phyloP scores from a whole-genome alignment of 2,888 invertebrate genomes.

The Chydorus sphaericus region DNA sequence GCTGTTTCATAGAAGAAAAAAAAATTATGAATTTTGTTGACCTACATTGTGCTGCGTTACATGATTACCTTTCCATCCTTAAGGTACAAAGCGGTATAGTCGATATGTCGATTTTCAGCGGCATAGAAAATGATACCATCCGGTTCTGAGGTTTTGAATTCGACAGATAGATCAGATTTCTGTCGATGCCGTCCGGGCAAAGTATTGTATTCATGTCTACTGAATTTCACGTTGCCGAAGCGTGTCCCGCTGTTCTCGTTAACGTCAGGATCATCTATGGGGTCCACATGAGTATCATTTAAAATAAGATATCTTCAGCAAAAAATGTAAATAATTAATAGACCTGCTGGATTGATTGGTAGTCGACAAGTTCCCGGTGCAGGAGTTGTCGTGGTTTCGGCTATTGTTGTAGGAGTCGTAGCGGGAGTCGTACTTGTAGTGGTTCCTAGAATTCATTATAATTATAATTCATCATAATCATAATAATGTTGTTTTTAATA shows the following conservation, averaged over 20 bases:
- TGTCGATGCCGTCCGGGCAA: slow-evolving; percentile 45
- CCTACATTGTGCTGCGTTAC: background rate
- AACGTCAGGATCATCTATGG: slow-evolving; percentile 10
- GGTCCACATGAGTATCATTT: background rate
- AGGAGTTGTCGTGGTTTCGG: slow-evolving; percentile 21
- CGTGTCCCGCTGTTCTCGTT: slow-evolving; percentile 13
- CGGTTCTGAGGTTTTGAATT: slow-evolving; percentile 57
- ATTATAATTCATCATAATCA: no score
- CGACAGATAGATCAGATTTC: slow-evolving; percentile 56
- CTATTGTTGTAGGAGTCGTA: slow-evolving; percentile 20
- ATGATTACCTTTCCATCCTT: slow-evolving; percentile 26
- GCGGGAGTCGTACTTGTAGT: slow-evolving; percentile 21
- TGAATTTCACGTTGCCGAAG: slow-evolving; percentile 42
- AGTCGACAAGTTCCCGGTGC: slow-evolving; percentile 35
- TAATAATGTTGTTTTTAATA: no score
- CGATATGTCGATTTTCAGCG: slow-evolving; percentile 42
- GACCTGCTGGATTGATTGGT: slow-evolving; percentile 36
- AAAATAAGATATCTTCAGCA: slow-evolving; percentile 24
- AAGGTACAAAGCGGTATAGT: slow-evolving; percentile 61
- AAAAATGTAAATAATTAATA: slow-evolving; percentile 35
- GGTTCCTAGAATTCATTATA: background rate
- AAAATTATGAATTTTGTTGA: background rate
- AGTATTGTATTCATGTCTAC: slow-evolving; percentile 53
- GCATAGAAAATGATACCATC: slow-evolving; percentile 72
- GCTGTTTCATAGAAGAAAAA: slow-evolving; percentile 26